Conservation (phyloP, 2,888 invertebrate species). For the Conomelus anceps region DNA sequence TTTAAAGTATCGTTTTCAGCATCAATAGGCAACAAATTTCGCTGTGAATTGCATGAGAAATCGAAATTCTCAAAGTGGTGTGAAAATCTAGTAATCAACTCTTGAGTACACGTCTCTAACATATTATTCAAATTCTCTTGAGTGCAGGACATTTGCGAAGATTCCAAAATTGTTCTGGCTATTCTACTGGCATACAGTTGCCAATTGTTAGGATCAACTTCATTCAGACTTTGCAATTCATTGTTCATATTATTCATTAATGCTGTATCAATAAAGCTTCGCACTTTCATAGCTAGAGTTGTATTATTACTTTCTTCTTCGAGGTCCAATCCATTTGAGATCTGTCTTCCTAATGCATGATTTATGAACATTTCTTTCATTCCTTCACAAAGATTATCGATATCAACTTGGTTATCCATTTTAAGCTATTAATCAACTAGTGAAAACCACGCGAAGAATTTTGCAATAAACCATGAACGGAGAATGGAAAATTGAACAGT, state of each 20-base stretch:
- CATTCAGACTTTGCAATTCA: background rate
- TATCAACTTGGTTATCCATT: background rate
- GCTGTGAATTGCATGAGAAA: background rate
- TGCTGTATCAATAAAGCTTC: background rate
- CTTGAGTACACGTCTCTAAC: slow-evolving; percentile 17
- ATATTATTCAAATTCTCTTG: slow-evolving; percentile 22
- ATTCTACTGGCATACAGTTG: slow-evolving; percentile 21
- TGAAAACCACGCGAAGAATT: background rate
- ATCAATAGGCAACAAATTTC: background rate
- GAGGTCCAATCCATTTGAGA: background rate
- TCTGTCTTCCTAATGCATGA: background rate
- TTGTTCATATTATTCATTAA: background rate
- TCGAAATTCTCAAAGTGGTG: background rate
- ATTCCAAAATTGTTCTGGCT: slow-evolving; percentile 9
- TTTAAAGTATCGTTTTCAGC: background rate
- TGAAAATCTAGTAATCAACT: slow-evolving; percentile 5
- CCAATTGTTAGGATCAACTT: slow-evolving; percentile 9
- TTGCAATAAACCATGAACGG: background rate
- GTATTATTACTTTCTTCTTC: background rate
- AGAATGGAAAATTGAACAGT: too few species aligned
- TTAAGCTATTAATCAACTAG: background rate
- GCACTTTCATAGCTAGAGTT: background rate
- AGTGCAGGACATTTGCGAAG: slow-evolving; percentile 3
- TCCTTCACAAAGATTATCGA: background rate
- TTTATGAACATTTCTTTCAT: slow-evolving; percentile 8